Base-by-base conservation (phyloP, 1,140 invertebrate genomes). In the Centruroides sculpturatus region DNA sequence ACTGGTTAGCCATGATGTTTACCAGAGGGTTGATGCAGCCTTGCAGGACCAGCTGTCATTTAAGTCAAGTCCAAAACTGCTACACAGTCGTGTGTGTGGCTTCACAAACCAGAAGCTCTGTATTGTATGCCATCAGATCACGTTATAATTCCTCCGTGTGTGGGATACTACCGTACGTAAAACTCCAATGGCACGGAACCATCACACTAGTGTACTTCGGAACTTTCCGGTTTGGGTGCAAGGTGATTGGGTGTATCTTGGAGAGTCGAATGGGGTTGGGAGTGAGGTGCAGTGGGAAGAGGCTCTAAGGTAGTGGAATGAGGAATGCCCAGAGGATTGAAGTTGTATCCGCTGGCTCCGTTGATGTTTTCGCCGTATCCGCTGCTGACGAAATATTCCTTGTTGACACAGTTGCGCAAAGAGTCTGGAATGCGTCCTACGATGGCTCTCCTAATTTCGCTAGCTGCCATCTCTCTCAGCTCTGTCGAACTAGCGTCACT, bases 341-440 rank as follows among this genome's bases (percentile, higher is more conserved):
- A 69, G 55, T 68, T 69, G 57, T 70, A 70, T 36, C 67, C 68
- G 54, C 46, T 47, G 46, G 69, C 69, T 47, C 74, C 74, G 65
- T 75, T 75, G 66, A 74, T 70, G 49, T 67, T 68, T 59, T 74
- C 75, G 35, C 63, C 59, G 53, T 69, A 69, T 47, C 57, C 57
- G 35, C 59, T 63, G 12, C 61, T 66, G 1, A 64, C 59, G 80
- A 94, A 92, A 77, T 93, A 96, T 79, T 97, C 93, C 80, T 97
- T 97, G 81, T 98, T 98, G 72, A 98, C 93, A 80, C 94, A 98
- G 81, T 98, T 98, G 71, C 94, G 82, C 73, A 98, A 82, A 73
- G 87, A 90, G 72, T 97, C 92, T 57, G 96, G 96, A 75, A 98
- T 96, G 74, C 92, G 85, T 63, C 94, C 94, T 63, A 96, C 86